Evolutionary conservation across 2,797 vertebrate genomes (phyloP).

Genomic region (Avahi laniger): DNA sequence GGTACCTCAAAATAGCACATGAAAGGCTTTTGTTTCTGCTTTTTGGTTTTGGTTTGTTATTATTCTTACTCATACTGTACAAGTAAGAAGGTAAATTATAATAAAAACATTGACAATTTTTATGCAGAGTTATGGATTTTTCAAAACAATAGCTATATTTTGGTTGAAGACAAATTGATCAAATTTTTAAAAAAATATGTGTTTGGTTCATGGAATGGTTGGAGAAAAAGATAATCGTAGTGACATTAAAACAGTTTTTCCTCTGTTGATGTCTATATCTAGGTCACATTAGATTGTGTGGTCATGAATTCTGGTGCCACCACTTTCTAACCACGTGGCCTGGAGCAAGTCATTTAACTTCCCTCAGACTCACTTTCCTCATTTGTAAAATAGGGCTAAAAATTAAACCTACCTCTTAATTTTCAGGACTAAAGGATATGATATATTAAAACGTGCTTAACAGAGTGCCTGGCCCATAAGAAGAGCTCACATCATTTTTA

Average conservation of each 20-base stretch:
- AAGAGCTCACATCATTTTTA: background rate
- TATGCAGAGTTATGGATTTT: background rate
- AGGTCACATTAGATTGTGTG: background rate
- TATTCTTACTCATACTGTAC: background rate
- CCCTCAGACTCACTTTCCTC: background rate
- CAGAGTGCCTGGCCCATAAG: background rate
- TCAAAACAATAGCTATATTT: background rate
- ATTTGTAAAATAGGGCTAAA: background rate
- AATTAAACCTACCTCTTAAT: background rate
- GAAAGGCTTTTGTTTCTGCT: constrained; percentile 8
- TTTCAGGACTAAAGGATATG: background rate
- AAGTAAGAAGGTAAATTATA: constrained; percentile 46
- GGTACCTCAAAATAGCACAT: constrained; percentile 39
- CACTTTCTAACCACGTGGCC: background rate
- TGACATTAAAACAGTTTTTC: background rate
- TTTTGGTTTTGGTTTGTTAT: background rate
- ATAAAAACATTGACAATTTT: background rate
- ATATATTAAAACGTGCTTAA: background rate
- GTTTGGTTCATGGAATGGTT: background rate
- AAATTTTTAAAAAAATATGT: background rate
- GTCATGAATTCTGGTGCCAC: background rate
- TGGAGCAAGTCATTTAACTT: background rate
- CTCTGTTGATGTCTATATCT: background rate
- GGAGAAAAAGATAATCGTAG: background rate
- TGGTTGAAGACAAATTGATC: background rate